Evolutionary conservation across 2,888 invertebrate genomes (phyloP).

Genomic region (Cistogaster globosa): DNA sequence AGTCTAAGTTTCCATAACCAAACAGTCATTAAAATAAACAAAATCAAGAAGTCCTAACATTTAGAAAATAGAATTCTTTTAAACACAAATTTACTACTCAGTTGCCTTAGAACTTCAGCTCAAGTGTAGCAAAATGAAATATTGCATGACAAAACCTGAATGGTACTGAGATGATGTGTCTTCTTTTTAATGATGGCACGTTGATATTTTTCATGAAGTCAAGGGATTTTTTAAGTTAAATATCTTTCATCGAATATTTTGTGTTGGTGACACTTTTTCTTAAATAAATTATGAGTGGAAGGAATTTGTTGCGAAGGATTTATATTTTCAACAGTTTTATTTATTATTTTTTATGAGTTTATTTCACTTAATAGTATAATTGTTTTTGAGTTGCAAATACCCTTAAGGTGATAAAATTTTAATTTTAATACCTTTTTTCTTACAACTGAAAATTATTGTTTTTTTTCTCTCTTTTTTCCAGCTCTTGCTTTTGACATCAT

Average conservation of each 20-base stretch:
- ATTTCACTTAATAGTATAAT: constrained; percentile 29
- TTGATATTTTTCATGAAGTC: constrained; percentile 39
- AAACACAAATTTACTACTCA: not conserved
- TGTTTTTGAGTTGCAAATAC: constrained; percentile 3
- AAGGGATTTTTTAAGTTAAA: constrained; percentile 56
- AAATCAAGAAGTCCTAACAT: too few species aligned
- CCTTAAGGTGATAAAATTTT: not conserved
- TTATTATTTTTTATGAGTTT: constrained; percentile 18
- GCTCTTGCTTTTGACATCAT: not conserved
- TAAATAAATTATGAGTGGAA: constrained; percentile 52
- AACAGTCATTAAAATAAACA: too few species aligned
- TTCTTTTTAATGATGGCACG: not conserved
- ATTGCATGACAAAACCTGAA: not conserved
- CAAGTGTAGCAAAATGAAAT: constrained; percentile 12
- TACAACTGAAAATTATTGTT: not conserved
- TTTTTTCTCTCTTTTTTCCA: not conserved
- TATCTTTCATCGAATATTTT: constrained; percentile 39
- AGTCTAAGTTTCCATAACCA: too few species aligned
- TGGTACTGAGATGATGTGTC: not conserved
- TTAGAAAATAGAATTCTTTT: not conserved
- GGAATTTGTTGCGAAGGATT: constrained; percentile 41
- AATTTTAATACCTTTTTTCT: not conserved
- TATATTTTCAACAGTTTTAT: constrained; percentile 41
- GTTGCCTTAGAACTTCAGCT: too few species aligned
- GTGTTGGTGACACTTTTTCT: constrained; percentile 58